Base-by-base conservation (phyloP, 2,888 invertebrate species). In the Parascotia fuliginaria region DNA sequence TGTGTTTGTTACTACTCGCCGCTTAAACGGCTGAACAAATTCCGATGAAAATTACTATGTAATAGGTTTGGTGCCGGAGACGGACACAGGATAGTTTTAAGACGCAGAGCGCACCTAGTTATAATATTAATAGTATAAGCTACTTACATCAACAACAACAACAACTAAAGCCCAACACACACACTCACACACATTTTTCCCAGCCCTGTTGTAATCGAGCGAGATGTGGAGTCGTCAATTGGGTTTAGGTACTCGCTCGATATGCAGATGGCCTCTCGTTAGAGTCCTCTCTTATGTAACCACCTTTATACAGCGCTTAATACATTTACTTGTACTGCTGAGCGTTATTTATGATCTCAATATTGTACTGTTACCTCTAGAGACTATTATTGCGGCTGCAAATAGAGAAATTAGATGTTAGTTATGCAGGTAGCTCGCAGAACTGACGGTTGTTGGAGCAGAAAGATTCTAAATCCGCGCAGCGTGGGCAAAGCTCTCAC, bases 201-300 rank as follows among this genome's bases (percentile, higher is more conserved):
- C 55, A 59, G 33, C 61, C 61, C 52, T 52, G 52, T 31, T 53
- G 48, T 59, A 64, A 59, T 55, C 55, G 57, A 51, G 45, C 47
- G 45, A 54, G 56, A 40, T 49, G 59, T 55, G 49, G 61, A 59
- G 49, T 55, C 58, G 53, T 60, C 73, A 75, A 78, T 77, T 71
- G 72, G 64, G 68, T 72, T 73, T 66, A 59, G 55, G 65, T 51
- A 57, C 55, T 46, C 65, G 66, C 62, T 75, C 75, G 70, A 77
- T 79, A 79, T 79, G 79, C 76, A 79, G 75, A 79, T 79, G 69
- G 63, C 60, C 59, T 52, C 78, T 78, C 77, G 79, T 79, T 79
- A 77, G 70, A 53, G 66, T 55, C 65, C 60, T 51, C 67, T 65
- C 61, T 61, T 60, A 68, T 63, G 59, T 54, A 62, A 60, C 53